Conservation (phyloP, 2,113 vertebrate species). For the Nothoprocta pentlandii region DNA sequence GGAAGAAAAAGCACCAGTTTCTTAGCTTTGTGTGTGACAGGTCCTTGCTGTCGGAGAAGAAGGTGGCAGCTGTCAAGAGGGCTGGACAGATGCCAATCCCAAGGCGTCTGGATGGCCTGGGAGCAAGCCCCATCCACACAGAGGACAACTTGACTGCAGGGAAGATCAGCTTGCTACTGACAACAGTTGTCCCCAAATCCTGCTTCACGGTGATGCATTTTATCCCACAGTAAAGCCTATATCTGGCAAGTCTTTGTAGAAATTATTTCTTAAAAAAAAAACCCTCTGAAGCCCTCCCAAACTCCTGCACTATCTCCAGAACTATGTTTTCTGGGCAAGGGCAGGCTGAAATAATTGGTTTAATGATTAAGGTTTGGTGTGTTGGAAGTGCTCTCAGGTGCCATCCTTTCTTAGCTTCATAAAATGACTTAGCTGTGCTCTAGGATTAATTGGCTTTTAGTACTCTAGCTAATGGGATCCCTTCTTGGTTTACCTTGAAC, state of each 20-base stretch:
- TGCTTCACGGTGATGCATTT: neutral
- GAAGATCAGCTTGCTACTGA: neutral
- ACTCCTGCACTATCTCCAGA: neutral
- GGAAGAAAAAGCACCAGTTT: neutral
- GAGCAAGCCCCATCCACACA: neutral
- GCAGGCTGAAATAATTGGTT: neutral
- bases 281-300: neutral
- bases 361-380: neutral
- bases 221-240: neutral
- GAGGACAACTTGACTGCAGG: neutral
- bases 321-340: neutral
- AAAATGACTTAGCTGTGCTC: neutral
- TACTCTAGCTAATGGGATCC: slow-evolving; percentile 41
- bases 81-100: neutral
- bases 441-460: slow-evolving; percentile 54
- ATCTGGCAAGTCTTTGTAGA: neutral
- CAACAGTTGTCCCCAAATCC: neutral
- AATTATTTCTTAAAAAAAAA: neutral
- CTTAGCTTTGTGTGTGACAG: neutral
- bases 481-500: slow-evolving; percentile 51
- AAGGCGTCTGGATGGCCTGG: neutral
- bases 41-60: neutral
- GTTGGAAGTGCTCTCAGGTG: neutral
- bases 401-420: slow-evolving; percentile 7
- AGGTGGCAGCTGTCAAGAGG: neutral